These are phyloP conservation scores for Watsonalla cultraria DNA, from an alignment of 2,888 invertebrate genomes.

Conservation along the genomic window DNA sequence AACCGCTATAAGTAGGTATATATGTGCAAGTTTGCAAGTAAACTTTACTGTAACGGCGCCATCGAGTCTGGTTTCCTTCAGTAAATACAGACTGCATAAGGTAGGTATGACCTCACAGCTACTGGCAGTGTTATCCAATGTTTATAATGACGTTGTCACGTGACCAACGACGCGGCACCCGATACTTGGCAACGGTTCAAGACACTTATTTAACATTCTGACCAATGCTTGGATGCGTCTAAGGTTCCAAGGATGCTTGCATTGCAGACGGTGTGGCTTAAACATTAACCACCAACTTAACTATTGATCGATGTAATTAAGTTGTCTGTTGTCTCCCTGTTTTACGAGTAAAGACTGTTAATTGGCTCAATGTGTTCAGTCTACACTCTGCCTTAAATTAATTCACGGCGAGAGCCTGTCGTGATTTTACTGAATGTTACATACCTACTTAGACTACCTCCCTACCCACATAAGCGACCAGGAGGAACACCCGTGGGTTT, in stretches of 20 bases:
- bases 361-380: no score
- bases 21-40: constrained; percentile 28
- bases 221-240: constrained; percentile 48
- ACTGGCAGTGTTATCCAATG: constrained; percentile 55
- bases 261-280: constrained; percentile 14
- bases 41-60: constrained; percentile 52
- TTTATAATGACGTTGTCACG: constrained; percentile 59
- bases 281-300: neutral
- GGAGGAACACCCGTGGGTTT: no score
- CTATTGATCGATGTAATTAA: neutral
- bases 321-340: no score
- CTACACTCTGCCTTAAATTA: no score
- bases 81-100: constrained; percentile 49
- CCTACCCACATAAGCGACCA: no score
- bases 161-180: constrained; percentile 40
- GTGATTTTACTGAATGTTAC: no score
- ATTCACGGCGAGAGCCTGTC: no score
- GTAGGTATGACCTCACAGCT: constrained; percentile 57
- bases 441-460: no score
- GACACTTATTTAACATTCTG: constrained; percentile 61
- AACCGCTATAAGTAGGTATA: constrained; percentile 32
- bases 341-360: no score
- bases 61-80: constrained; percentile 42
- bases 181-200: constrained; percentile 61
- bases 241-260: constrained; percentile 51